Conservation (phyloP, 2,113 vertebrate genomes). For the Gadus chalcogrammus region DNA sequence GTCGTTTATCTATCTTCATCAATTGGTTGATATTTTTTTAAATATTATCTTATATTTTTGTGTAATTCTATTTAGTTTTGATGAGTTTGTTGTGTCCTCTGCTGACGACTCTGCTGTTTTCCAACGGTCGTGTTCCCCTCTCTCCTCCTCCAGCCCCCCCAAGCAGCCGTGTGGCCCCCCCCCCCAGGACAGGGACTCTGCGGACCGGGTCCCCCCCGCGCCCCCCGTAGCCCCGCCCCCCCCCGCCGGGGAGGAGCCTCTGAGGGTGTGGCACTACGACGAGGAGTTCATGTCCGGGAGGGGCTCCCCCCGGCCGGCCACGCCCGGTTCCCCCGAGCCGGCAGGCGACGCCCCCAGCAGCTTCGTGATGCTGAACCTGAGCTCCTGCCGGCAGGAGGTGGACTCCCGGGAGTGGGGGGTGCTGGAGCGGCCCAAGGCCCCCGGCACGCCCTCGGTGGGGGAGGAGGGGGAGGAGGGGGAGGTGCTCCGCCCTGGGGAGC, state of each 20-base stretch:
- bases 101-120: too few species aligned
- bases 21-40: too few species aligned
- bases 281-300: slow-evolving; percentile 85
- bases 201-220: slow-evolving; percentile 53
- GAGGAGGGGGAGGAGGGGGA: slow-evolving; percentile 88
- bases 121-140: too few species aligned
- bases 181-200: slow-evolving; percentile 61
- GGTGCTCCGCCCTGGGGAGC: slow-evolving; percentile 81
- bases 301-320: slow-evolving; percentile 78
- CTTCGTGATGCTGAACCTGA: slow-evolving; percentile 92
- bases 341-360: slow-evolving; percentile 84
- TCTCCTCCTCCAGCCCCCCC: slow-evolving; percentile 65
- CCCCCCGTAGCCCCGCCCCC: slow-evolving; percentile 64
- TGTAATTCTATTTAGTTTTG: too few species aligned
- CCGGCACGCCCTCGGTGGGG: slow-evolving; percentile 87
- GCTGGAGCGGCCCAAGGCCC: slow-evolving; percentile 86
- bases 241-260: slow-evolving; percentile 57
- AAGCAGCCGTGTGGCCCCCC: slow-evolving; percentile 74
- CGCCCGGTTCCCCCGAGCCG: slow-evolving; percentile 83
- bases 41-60: too few species aligned
- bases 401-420: slow-evolving; percentile 97
- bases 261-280: slow-evolving; percentile 90
- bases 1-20: too few species aligned
- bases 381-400: slow-evolving; percentile 87
- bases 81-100: too few species aligned